Evolutionary conservation across 2,113 vertebrate genomes (phyloP), one percentile per base, ranked within the genome.

Genomic region (Takifugu flavidus): DNA sequence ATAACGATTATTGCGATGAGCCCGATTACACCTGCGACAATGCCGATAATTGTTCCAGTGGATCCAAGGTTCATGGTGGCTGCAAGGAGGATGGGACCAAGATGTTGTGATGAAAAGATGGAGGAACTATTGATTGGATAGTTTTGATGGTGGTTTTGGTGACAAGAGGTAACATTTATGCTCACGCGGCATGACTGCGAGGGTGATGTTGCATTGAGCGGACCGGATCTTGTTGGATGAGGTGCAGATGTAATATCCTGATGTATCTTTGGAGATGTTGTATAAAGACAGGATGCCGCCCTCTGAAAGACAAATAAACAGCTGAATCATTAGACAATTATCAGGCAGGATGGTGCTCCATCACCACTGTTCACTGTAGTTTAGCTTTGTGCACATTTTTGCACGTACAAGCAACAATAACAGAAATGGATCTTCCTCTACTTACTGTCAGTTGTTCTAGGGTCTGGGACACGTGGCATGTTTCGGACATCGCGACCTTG

Each of bases 221-320:
- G 31, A 31, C 34, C 90, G 86, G 56, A 93, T 85, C 15, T 55
- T 52, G 3, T 98, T 98, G 0, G 3, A 26, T 10, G 95, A 90
- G 1, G 88, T 92, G 82, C 94, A 98, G 70, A 86, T 78, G 75
- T 88, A 98, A 85, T 77, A 95, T 42, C 95, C 95, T 0, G 93
- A 92, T 0, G 84, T 90, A 0, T 93, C 93, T 0, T 51, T 82
- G 0, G 94, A 87, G 83, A 98, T 63, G 43, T 96, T 98, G 82
- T 74, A 94, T 53, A 98, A 87, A 8, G 88, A 89, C 75, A 89
- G 39, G 31, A 89, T 25, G 11, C 88, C 90, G 0, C 52, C 77
- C 31, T 53, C 86, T 91, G 53, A 57, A 70, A 72, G n/a, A 76
- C 13, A 79, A 31, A 82, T 1, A 25, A 4, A 39, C 5, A 39